Evolutionary conservation across 2,797 vertebrate genomes (phyloP).

Genomic region (Knipowitschia caucasica): DNA sequence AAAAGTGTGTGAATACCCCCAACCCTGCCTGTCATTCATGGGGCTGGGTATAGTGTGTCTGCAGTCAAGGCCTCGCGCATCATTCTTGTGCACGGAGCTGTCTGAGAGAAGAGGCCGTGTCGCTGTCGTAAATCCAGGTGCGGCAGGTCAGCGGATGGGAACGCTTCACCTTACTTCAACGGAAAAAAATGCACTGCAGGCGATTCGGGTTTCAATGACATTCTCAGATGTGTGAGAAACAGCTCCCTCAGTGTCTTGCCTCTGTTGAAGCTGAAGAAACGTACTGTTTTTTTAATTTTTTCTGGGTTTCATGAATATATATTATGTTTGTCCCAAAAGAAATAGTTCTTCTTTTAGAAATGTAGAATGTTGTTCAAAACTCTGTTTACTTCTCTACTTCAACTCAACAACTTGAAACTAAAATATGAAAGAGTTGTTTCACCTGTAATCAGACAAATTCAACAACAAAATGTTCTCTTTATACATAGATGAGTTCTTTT

Average conservation of each 20-base stretch:
- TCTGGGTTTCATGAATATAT: no score
- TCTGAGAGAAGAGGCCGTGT: conserved; percentile 20
- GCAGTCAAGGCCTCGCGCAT: conserved; percentile 23
- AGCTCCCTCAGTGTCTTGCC: not conserved
- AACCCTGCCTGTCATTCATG: conserved; percentile 1
- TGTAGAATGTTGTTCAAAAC: no score
- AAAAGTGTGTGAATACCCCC: not conserved
- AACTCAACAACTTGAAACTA: no score
- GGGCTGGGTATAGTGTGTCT: conserved; percentile 11
- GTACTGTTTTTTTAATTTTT: no score
- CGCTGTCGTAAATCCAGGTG: conserved; percentile 19
- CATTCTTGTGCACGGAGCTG: conserved; percentile 25
- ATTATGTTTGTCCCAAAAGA: no score
- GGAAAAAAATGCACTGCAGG: not conserved
- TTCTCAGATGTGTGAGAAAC: conserved; percentile 5
- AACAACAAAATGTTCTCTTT: no score
- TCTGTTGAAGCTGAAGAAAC: not conserved
- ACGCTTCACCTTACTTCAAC: conserved; percentile 1
- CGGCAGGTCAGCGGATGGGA: conserved; percentile 20
- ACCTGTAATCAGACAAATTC: no score
- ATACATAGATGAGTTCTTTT: no score
- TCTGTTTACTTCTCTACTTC: no score
- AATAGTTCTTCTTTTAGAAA: no score
- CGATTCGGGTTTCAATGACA: not conserved
- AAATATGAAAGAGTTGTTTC: no score